Base-by-base conservation (phyloP, 1,140 invertebrate genomes). In the Lordiphosa clarofinis region DNA sequence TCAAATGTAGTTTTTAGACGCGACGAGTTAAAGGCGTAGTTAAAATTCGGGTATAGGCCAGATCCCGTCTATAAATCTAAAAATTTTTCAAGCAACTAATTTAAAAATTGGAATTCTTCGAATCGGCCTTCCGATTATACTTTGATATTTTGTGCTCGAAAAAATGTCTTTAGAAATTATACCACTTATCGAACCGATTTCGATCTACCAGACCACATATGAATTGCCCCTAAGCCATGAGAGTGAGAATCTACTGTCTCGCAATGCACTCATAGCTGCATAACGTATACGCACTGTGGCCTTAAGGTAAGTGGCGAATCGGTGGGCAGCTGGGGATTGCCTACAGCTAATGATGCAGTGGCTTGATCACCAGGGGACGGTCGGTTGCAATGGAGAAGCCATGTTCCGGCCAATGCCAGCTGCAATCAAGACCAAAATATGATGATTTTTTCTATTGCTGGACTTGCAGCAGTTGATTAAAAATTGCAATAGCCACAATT, bases 381-480 rank as follows among this genome's bases (percentile, higher is more conserved):
- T 13, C 11, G 12, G 9, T 19, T 4, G 24, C 9, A 21, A 33
- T 21, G 35, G 52, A 55, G 9, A 12, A 49, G 54, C 56, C 56
- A 36, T 40, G 50, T 8, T 69, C 70, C 33, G 50, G 38, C 4
- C 28, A 49, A 1, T 62, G 58, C 38, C 62, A 56, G 44, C 36
- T 60, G 19, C 56, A 62, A 11, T 15, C 50, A 43, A 44, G 49
- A 56, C 31, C 61, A 28, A 73, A 70, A 47, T 81, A 67, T 44
- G 44, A 52, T 37, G 62, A 69, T 43, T 76, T 76, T 59, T 76
- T 82, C 15, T 82, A 53, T 37, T 81, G 76, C 35, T 81, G 40
- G 42, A 4, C 8, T 8, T 40, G 21, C 15, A 2, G n/a, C 1
- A n/a, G 46, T 15, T 12, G 12, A 65, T 65, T 74, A 66, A 65